These are phyloP conservation scores for Streptopelia turtur DNA, from an alignment of 2,797 vertebrate species.

Conservation along the genomic window DNA sequence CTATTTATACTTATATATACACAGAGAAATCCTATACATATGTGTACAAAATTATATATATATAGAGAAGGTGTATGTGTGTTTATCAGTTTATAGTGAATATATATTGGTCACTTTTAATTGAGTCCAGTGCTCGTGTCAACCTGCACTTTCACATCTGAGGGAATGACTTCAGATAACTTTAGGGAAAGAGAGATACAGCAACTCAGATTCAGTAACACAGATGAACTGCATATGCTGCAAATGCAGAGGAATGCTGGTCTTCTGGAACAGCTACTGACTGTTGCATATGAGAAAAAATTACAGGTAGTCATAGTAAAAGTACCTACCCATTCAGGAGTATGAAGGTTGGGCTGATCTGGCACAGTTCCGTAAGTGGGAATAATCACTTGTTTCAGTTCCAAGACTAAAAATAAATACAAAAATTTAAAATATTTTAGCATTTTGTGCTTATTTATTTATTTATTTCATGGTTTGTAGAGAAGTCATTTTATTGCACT, in stretches of 20 bases:
- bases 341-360: slow-evolving; percentile 62
- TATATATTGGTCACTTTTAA: not conserved
- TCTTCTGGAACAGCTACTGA: not conserved
- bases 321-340: slow-evolving; percentile 78
- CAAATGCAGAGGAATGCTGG: not conserved
- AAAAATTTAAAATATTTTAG: not conserved
- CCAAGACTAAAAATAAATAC: slow-evolving; percentile 69
- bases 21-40: not conserved
- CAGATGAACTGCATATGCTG: not conserved
- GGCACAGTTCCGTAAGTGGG: slow-evolving; percentile 64
- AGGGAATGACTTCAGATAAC: not conserved
- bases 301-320: not conserved
- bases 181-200: not conserved
- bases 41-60: not conserved
- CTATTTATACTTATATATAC: not conserved
- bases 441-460: not conserved
- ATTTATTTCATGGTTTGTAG: not conserved
- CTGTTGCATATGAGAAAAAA: not conserved
- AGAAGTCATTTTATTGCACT: not conserved
- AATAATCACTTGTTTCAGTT: slow-evolving; percentile 69
- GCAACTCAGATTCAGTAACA: not conserved
- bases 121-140: not conserved
- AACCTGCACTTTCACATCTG: not conserved
- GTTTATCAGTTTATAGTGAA: not conserved
- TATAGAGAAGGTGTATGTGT: not conserved